These are phyloP conservation scores for Semibalanus balanoides DNA, from an alignment of 1,140 invertebrate species.

Conservation along the genomic window DNA sequence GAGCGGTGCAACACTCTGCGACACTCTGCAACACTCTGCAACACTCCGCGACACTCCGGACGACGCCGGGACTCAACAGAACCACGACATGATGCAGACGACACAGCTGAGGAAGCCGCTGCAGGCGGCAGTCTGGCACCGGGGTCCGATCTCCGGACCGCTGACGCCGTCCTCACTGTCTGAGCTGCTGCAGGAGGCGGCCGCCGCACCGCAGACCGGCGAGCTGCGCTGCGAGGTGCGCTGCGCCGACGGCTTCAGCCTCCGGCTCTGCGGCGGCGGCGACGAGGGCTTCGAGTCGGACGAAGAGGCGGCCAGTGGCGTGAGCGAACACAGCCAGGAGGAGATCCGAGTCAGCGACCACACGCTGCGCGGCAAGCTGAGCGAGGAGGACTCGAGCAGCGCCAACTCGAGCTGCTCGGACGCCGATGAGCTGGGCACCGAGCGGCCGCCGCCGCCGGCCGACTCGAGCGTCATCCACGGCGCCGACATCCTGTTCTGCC, in stretches of 20 bases:
- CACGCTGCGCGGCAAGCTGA: conserved; percentile 14
- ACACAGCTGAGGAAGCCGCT: neutral
- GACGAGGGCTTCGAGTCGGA: conserved; percentile 17
- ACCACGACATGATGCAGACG: neutral
- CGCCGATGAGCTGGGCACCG: conserved; percentile 11
- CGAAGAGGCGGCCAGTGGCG: conserved; percentile 14
- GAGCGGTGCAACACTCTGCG: neutral
- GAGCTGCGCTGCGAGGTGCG: conserved; percentile 11
- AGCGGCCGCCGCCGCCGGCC: neutral
- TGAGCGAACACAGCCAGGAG: conserved; percentile 5
- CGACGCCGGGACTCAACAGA: no score
- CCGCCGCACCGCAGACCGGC: neutral
- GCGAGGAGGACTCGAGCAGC: conserved; percentile 4
- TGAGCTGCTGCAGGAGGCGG: neutral
- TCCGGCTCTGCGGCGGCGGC: conserved; percentile 6
- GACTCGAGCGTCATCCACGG: conserved; percentile 7
- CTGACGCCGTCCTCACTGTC: neutral
- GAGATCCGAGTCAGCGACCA: conserved; percentile 15
- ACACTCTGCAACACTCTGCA: no score
- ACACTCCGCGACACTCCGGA: no score
- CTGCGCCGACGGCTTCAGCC: conserved; percentile 12
- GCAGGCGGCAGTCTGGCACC: neutral
- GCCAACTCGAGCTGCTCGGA: conserved; percentile 16
- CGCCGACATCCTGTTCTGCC: conserved; percentile 18
- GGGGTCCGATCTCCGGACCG: neutral